Conservation (phyloP, 1,140 invertebrate genomes). For the Atopsyche davidsoni region DNA sequence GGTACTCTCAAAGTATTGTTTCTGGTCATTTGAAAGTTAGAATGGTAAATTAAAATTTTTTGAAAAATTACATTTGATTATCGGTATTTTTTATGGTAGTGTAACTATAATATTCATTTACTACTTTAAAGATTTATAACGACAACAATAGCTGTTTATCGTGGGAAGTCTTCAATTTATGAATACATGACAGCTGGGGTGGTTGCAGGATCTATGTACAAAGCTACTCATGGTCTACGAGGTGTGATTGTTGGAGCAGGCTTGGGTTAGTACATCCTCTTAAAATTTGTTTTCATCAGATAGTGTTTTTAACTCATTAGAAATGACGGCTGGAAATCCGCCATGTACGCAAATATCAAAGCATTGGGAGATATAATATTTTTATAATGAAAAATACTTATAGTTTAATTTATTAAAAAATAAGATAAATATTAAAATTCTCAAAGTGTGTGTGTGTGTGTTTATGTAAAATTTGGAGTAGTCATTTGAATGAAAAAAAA, state of each 20-base stretch:
- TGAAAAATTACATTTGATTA: constrained; percentile 5
- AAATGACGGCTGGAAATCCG: not conserved
- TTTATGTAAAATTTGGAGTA: no score
- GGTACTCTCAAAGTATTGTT: no score
- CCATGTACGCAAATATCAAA: not conserved
- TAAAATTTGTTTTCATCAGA: not conserved
- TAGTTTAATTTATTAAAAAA: not conserved
- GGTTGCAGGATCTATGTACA: constrained; percentile 57
- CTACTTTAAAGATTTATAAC: constrained; percentile 51
- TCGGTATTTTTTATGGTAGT: constrained; percentile 8
- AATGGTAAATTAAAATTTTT: not conserved
- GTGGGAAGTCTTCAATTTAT: constrained; percentile 55
- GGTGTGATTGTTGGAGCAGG: constrained; percentile 57
- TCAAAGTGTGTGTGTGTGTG: no score
- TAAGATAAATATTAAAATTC: constrained; percentile 1
- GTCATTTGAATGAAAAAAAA: no score
- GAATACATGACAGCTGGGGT: constrained; percentile 60
- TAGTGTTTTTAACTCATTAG: not conserved
- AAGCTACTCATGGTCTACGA: constrained; percentile 55
- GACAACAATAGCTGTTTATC: constrained; percentile 57
- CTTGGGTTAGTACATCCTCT: constrained; percentile 39
- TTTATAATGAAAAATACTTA: not conserved
- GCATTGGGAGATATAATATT: not conserved
- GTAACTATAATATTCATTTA: constrained; percentile 9
- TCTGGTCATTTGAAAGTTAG: not conserved